Base-by-base conservation (phyloP, 1,140 invertebrate genomes). In the Orius laevigatus region DNA sequence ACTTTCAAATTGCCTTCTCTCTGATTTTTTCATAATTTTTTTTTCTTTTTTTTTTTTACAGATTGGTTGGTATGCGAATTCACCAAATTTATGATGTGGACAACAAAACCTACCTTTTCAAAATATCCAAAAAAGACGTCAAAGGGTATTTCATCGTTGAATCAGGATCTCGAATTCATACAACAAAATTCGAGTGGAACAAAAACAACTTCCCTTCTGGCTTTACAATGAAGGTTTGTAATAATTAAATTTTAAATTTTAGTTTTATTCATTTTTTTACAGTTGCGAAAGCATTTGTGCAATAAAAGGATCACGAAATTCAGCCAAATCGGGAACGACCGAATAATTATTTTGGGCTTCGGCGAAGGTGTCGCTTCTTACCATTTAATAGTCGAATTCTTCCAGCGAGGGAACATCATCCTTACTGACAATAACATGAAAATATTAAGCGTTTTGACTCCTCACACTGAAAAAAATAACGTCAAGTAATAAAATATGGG, bases 181-280 rank as follows among this genome's bases (percentile, higher is more conserved):
- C 78, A 44, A 98, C 96, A 12, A 79, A 74, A 16, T 98, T 90
- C 71, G 92, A 98, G 63, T 99, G 95, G 95, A 92, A 93, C 1
- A 99, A 99, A 71, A 93, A 93, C 76, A 74, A 79, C 40, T 79
- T 86, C 15, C 92, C 93, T 1, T 95, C 90, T 11, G 88, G 91
- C 1, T 98, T 98, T 63, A 84, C 86, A 48, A 98, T 98, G 93
- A 98, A 98, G 73, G 84, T 87, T n/a, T n/a, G n/a, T n/a, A n/a
- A 61, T 9, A 36, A n/a, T n/a, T n/a, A 44, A 39, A 11, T 39
- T 39, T 49, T 53, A 51, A 16, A 47, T 47, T 53, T 48, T 31
- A 42, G 18, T 54, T 38, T 49, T 45, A 15, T 52, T 49, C 34
- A 34, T 46, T 39, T 55, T 52, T 48, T 55, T 58, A 57, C 58